phyloP scores from a whole-genome alignment of 2,888 invertebrate species.

The Tyria jacobaeae region DNA sequence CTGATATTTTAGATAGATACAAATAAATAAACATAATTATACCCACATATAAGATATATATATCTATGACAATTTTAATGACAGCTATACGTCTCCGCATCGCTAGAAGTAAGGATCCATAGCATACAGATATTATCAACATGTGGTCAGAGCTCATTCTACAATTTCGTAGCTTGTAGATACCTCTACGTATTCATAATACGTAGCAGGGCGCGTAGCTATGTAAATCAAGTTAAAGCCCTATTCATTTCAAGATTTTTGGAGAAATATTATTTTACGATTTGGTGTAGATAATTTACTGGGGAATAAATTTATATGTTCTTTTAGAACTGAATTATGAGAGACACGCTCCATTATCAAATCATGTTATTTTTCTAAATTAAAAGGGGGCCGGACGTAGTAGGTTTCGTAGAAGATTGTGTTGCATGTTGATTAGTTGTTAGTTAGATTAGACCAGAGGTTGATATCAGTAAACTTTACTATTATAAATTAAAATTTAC shows the following conservation, averaged over 20 bases:
- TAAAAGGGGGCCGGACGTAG: background rate
- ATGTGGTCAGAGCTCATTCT: slow-evolving; percentile 30
- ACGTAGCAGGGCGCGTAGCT: slow-evolving; percentile 47
- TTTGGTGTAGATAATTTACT: slow-evolving; percentile 9
- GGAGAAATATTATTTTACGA: slow-evolving; percentile 23
- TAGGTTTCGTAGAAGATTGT: too few species aligned
- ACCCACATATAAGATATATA: too few species aligned
- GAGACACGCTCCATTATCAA: background rate
- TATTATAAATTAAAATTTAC: too few species aligned
- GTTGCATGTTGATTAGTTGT: too few species aligned
- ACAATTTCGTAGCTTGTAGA: slow-evolving; percentile 36
- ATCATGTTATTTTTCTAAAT: too few species aligned
- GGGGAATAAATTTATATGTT: slow-evolving; percentile 8
- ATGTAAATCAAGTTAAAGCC: slow-evolving; percentile 34
- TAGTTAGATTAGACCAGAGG: too few species aligned
- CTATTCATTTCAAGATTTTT: slow-evolving; percentile 24
- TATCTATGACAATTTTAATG: too few species aligned
- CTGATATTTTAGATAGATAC: too few species aligned
- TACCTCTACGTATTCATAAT: slow-evolving; percentile 38
- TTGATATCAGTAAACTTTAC: too few species aligned
- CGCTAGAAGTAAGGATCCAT: too few species aligned
- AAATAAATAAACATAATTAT: too few species aligned
- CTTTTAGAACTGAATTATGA: background rate
- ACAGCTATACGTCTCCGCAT: too few species aligned
- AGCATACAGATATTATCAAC: slow-evolving; percentile 18